A percentile compares a stretch with the other conserved stretches of the same genome.
phyloP scores from a whole-genome alignment of 2,888 invertebrate species.

The Cephonodes hylas region DNA sequence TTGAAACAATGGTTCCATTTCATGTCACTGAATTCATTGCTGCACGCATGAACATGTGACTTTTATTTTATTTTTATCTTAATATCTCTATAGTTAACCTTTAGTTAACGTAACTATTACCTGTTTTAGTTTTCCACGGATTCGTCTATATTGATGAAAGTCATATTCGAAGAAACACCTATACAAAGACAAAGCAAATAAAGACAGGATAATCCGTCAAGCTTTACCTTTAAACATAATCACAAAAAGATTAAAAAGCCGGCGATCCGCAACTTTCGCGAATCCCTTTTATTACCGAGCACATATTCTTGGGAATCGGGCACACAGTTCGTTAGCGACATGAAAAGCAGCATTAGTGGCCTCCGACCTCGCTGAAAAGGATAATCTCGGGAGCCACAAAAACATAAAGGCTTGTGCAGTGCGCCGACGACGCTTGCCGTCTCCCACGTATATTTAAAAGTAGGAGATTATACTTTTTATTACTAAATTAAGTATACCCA shows the following conservation, averaged over 20 bases:
- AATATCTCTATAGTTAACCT: too few species aligned
- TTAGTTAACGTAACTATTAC: too few species aligned
- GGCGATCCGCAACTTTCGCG: not conserved
- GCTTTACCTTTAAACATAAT: not conserved
- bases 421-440: not conserved
- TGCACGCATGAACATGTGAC: too few species aligned
- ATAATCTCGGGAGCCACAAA: constrained; percentile 45
- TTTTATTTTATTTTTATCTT: too few species aligned
- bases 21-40: too few species aligned
- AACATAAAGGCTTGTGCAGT: constrained; percentile 24
- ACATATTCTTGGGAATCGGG: constrained; percentile 35
- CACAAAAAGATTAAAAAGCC: constrained; percentile 6
- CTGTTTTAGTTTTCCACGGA: too few species aligned
- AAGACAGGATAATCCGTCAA: not conserved
- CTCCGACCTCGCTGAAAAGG: constrained; percentile 38
- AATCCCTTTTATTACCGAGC: constrained; percentile 11
- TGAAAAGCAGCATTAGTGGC: constrained; percentile 52
- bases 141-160: too few species aligned
- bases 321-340: constrained; percentile 44
- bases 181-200: not conserved
- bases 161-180: too few species aligned
- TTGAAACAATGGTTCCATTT: too few species aligned
- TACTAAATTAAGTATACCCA: not conserved
- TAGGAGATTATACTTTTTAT: not conserved
- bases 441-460: not conserved